Evolutionary conservation across 2,888 invertebrate species (phyloP), one percentile per base, ranked within the genome.

Genomic region (Melieria picta): DNA sequence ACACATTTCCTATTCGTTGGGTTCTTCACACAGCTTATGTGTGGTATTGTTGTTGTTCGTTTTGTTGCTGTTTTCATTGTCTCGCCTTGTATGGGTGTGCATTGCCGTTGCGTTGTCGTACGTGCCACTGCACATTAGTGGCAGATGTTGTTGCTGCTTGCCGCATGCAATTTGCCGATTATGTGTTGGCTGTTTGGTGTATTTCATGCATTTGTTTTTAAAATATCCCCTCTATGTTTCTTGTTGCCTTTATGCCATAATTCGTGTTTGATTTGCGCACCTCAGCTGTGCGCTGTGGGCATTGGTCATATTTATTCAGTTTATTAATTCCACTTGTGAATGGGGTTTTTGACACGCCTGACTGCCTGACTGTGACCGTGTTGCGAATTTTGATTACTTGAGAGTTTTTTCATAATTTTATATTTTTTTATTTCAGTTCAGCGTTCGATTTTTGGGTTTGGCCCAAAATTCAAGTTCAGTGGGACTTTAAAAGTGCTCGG

Each of bases 121-220:
- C 77, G 78, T 78, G 78, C 72, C 72, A 72, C 68, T 75, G 76
- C 76, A 76, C 75, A 73, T 75, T 74, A 76, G 74, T 76, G 73
- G 74, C 78, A 76, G 77, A 74, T 78, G 75, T 73, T 77, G 72
- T 72, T 55, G 52, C 46, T 62, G 50, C 43, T 62, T 55, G 45
- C 45, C 55, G 69, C 69, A 69, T 62, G 69, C 69, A 55, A 69
- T 72, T 66, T 68, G 48, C 55, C 62, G 62, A 47, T 56, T 62
- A 68, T 65, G 67, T 60, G 52, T 60, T 50, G 67, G 9, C 60
- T 67, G 58, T 52, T 48, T 58, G 67, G 60, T 60, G 52, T 58
- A 50, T 67, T 43, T 50, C 50, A 48, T 13, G 43, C 58, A 67
- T 50, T 58, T 67, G 58, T 63, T 43, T 68, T 60, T 16, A 16